Evolutionary conservation across 1,140 invertebrate genomes (phyloP), one percentile per base, ranked within the genome.

Genomic region (Tetramorium parvispinum): DNA sequence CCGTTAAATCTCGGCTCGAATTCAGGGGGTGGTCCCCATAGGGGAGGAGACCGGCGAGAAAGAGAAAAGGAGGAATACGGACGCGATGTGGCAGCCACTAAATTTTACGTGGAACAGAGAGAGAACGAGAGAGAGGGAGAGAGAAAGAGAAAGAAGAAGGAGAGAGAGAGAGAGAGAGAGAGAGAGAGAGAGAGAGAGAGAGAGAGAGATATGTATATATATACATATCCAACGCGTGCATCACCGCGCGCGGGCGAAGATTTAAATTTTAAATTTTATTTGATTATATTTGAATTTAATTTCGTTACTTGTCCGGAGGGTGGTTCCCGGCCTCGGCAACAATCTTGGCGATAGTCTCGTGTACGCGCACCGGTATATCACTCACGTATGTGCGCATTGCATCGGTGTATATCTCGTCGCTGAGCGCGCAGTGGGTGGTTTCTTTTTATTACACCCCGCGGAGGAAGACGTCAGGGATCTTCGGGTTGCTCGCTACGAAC

Each of bases 221-320:
- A 66, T 85, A 57, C 37, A 53, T 68, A 76, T 55, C 51, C 37
- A 78, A 59, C 61, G 61, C 59, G 75, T 65, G 59, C 61, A 79
- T 18, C 71, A 57, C 27, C 40, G 43, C 77, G 70, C 46, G 53
- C 63, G 49, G n/a, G 55, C 87, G 81, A 88, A 88, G 92, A 95
- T 95, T 95, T 95, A 93, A 95, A 95, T 94, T 95, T 95, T 94
- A 95, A 95, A 95, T 95, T 95, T 95, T 95, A 95, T 95, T 95
- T 95, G 95, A 95, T 95, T 95, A 95, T 94, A 95, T 95, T 95
- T 95, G 94, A 95, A 95, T 95, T 94, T 94, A 94, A 95, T 95
- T 95, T 93, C 86, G 93, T 91, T 92, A 92, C 90, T 91, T 91
- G 92, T 91, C 79, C 85, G 86, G 71, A 66, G 86, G 81, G 75